Percentiles rank a stretch among this genome's conserved stretches.
Evolutionary conservation across 2,113 vertebrate species (phyloP).

Genomic region (Bettongia penicillata): DNA sequence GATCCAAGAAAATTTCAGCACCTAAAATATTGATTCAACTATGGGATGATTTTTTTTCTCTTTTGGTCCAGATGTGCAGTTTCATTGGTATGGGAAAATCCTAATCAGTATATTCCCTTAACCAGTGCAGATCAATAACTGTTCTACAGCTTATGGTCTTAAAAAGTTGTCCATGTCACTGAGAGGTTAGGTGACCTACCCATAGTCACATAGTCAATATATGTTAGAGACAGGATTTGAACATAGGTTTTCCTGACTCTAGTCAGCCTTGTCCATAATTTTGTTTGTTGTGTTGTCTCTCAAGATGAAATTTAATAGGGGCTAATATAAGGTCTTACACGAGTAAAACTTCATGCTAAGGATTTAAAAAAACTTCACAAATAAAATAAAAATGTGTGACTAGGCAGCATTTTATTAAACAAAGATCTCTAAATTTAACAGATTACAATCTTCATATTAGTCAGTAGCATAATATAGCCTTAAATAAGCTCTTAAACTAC

Average conservation of each 20-base stretch:
- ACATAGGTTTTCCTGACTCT: background rate
- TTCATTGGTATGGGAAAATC: background rate
- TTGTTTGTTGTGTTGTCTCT: background rate
- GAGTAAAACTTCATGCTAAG: background rate
- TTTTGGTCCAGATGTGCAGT: background rate
- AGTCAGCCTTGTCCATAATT: background rate
- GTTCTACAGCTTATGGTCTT: background rate
- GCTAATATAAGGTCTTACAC: background rate
- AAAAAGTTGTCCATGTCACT: background rate
- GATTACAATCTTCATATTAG: background rate
- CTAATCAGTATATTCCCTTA: background rate
- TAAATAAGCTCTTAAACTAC: background rate
- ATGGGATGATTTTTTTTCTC: background rate
- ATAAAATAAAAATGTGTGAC: too few species aligned
- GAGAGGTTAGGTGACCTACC: background rate
- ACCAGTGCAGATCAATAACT: background rate
- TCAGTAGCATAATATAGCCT: background rate
- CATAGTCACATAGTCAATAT: background rate
- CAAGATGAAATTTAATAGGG: background rate
- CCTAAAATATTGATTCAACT: background rate
- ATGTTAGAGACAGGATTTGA: background rate
- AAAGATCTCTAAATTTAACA: background rate
- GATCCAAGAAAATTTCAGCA: background rate
- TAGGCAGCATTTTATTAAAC: too few species aligned
- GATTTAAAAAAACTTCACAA: too few species aligned